Evolutionary conservation across 2,113 vertebrate genomes (phyloP).

Genomic region (Lota lota): DNA sequence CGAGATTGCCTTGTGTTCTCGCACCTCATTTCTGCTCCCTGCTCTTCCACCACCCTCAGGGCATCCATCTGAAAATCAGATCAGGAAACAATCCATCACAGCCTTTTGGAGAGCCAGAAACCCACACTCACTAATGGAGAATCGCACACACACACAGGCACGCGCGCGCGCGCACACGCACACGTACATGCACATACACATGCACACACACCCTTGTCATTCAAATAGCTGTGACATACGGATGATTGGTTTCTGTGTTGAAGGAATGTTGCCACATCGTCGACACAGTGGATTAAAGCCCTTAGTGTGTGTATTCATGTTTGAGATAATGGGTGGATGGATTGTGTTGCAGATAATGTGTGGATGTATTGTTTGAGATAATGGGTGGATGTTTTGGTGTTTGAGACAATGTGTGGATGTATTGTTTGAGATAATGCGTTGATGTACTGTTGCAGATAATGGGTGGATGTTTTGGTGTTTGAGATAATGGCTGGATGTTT

Average conservation of each 20-base stretch:
- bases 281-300: neutral
- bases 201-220: conserved; percentile 2
- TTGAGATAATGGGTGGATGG: too few species aligned
- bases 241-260: neutral
- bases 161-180: neutral
- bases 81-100: conserved; percentile 38
- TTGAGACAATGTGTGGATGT: neutral
- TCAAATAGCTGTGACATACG: neutral
- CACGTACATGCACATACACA: neutral
- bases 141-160: neutral
- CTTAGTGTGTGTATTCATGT: too few species aligned
- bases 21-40: conserved; percentile 1
- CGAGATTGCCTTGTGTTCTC: conserved; percentile 38
- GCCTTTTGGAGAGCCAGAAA: conserved; percentile 1
- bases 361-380: neutral
- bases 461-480: neutral
- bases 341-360: too few species aligned
- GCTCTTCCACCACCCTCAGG: conserved; percentile 27
- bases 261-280: neutral
- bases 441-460: too few species aligned
- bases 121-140: neutral
- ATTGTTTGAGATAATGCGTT: too few species aligned
- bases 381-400: conserved; percentile 1
- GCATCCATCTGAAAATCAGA: conserved; percentile 45
- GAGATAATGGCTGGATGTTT: neutral